Conservation (phyloP, 2,797 vertebrate genomes). For the Cirrhinus mrigala region DNA sequence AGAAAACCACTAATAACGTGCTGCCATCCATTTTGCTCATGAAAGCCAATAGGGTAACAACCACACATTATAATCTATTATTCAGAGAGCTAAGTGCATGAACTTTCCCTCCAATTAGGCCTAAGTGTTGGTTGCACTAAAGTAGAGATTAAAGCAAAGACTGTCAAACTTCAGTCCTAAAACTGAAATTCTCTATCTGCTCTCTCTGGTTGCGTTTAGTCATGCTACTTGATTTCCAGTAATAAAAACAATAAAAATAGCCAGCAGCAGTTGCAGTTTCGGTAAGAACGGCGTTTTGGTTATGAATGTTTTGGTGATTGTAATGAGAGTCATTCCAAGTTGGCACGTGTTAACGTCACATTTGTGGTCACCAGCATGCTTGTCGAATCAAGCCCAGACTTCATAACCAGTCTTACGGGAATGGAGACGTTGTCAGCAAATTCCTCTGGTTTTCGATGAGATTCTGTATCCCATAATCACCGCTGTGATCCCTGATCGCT, state of each 20-base stretch:
- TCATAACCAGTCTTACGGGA: constrained; percentile 33
- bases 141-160: constrained; percentile 3
- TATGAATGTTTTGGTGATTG: constrained; percentile 1
- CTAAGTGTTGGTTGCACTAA: constrained; percentile 1
- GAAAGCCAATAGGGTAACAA: constrained; percentile 43
- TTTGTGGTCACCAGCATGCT: constrained; percentile 36
- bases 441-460: constrained; percentile 38
- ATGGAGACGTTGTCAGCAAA: constrained; percentile 37
- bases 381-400: constrained; percentile 20
- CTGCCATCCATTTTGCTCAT: constrained; percentile 57
- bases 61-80: constrained; percentile 54
- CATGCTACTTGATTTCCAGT: constrained; percentile 13
- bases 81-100: constrained; percentile 31
- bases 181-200: neutral
- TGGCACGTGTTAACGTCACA: constrained; percentile 4
- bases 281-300: neutral
- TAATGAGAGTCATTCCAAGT: neutral
- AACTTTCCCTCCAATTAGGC: constrained; percentile 21
- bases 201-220: neutral
- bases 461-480: constrained; percentile 21
- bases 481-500: constrained; percentile 23
- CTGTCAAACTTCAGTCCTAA: neutral
- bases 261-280: neutral
- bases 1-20: constrained; percentile 12
- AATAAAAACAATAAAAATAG: neutral